Evolutionary conservation across 2,888 invertebrate genomes (phyloP), one percentile per base, ranked within the genome.

Genomic region (Archaeoteleia sp.): DNA sequence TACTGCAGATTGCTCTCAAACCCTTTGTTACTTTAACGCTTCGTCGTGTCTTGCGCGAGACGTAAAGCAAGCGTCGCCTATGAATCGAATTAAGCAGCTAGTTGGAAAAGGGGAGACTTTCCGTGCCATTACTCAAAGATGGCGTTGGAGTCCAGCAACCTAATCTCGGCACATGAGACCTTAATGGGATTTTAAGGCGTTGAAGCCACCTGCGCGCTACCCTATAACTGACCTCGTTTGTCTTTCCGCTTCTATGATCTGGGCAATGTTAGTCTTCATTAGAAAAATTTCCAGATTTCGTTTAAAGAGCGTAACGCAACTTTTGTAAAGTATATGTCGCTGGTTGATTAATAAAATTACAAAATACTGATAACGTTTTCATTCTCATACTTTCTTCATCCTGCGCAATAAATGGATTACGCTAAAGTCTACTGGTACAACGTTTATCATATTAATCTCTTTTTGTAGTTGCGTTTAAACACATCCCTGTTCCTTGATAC

Each of bases 181-280:
- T 79, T 83, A 84, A 84, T 84, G 82, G 83, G 82, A 83, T 84
- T 84, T 84, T 83, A 83, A 84, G 84, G 83, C 82, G 79, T 78
- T 73, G 74, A 67, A 74, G 71, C 81, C 84, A 83, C 83, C 83
- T 84, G 84, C 78, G 78, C 80, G 69, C 77, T 68, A 69, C 69
- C 75, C 73, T 70, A 63, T 74, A 70, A 58, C 71, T 76, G 73
- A 74, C 73, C 78, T 76, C 80, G 76, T 82, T 83, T 81, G 78
- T 81, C 82, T 80, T 80, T 78, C 70, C 74, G 73, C 72, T 67
- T 62, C 61, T 57, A 72, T 65, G 63, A 71, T 72, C 74, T 68
- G 58, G 61, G 57, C 72, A 76, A 73, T 77, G 77, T 75, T 77
- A 74, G 62, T 68, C 57, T 58, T 63, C 72, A 68, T 71, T 54